Percentiles rank a stretch among this genome's conserved stretches.
These are phyloP conservation scores for Panulirus ornatus DNA, from an alignment of 1,140 invertebrate species.

Conservation along the genomic window DNA sequence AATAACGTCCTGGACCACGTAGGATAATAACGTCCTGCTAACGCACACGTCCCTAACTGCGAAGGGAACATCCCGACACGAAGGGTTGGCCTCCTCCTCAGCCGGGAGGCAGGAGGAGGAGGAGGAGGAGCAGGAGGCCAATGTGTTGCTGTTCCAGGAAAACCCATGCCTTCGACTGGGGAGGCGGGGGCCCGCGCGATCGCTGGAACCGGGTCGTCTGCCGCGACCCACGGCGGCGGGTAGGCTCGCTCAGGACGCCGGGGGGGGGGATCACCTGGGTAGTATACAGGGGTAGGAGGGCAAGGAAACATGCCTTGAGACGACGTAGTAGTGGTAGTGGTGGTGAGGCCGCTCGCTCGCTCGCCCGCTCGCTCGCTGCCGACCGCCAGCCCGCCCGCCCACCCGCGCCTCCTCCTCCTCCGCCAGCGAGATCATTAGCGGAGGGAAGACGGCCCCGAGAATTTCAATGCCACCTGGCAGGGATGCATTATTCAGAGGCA, in stretches of 20 bases:
- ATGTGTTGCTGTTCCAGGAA: too few relatives aligned
- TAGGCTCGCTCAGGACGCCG: too few relatives aligned
- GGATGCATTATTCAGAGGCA: slow-evolving; percentile 65
- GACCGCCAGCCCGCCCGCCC: background rate
- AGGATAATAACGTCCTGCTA: too few relatives aligned
- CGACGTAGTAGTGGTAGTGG: background rate
- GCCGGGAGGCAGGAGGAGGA: background rate
- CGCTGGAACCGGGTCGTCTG: background rate
- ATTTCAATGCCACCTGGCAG: slow-evolving; percentile 58
- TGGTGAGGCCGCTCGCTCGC: too few relatives aligned
- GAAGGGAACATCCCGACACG: too few relatives aligned
- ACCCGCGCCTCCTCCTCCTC: slow-evolving; percentile 32
- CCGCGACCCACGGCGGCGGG: too few relatives aligned
- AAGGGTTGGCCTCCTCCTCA: background rate
- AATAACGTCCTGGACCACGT: too few relatives aligned
- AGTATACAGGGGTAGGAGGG: background rate
- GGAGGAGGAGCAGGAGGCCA: slow-evolving; percentile 16
- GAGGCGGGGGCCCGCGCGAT: background rate
- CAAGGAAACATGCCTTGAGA: background rate
- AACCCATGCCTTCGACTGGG: background rate
- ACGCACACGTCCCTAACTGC: too few relatives aligned
- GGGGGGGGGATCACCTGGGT: slow-evolving; percentile 22
- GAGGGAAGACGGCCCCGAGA: slow-evolving; percentile 46
- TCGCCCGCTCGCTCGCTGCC: too few relatives aligned
- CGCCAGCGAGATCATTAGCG: slow-evolving; percentile 56